phyloP scores from a whole-genome alignment of 2,888 invertebrate species.

The Esperia sulphurella region DNA sequence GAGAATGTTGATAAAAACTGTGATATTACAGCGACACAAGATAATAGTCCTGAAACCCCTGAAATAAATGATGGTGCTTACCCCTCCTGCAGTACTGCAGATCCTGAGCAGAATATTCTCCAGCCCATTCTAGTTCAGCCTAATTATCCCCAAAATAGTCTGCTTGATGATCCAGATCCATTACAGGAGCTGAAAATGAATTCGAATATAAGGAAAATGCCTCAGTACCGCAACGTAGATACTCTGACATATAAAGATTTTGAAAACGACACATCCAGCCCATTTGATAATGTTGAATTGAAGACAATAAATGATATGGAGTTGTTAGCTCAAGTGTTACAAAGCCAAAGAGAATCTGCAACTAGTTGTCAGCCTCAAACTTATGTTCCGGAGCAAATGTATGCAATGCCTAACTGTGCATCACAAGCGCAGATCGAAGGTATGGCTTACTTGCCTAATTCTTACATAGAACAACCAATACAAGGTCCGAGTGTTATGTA shows the following conservation, averaged over 20 bases:
- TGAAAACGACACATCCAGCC: conserved; percentile 94
- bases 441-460: conserved; percentile 55
- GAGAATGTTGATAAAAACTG: conserved; percentile 59
- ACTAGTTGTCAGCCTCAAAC: conserved; percentile 42
- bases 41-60: conserved; percentile 31
- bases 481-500: conserved; percentile 55
- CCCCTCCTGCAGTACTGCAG: conserved; percentile 34
- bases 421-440: conserved; percentile 60
- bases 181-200: conserved; percentile 54
- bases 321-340: conserved; percentile 89
- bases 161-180: conserved; percentile 71
- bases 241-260: conserved; percentile 85
- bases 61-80: conserved; percentile 35
- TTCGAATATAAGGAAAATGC: conserved; percentile 48
- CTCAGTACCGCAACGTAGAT: conserved; percentile 57
- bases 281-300: conserved; percentile 95
- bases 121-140: conserved; percentile 67
- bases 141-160: conserved; percentile 48
- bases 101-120: conserved; percentile 56
- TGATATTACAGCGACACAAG: conserved; percentile 45
- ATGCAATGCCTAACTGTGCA: conserved; percentile 45
- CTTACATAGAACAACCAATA: conserved; percentile 55
- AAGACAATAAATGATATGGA: conserved; percentile 96
- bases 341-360: conserved; percentile 56
- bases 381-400: conserved; percentile 42